phyloP scores from a whole-genome alignment of 92 coral and sea anemone species.

The Palythoa grandis region DNA sequence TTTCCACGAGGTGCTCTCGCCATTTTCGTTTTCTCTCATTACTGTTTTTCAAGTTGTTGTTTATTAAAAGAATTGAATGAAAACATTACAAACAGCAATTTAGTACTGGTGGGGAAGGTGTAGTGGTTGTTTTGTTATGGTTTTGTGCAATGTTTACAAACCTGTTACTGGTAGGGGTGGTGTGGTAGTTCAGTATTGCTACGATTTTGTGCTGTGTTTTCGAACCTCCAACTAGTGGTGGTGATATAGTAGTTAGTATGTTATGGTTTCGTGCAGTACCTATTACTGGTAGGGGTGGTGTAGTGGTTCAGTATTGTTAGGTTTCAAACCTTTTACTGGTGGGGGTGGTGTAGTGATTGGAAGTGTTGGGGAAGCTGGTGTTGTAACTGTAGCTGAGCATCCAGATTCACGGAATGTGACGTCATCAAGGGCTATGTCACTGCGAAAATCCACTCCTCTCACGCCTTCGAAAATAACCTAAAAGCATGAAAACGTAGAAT shows the following conservation, averaged over 20 bases:
- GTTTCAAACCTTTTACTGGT: slow-evolving; percentile 36
- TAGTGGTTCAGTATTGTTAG: neutral
- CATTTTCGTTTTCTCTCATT: no score
- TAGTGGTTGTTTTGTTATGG: no score
- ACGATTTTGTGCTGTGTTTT: neutral
- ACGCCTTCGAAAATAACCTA: slow-evolving; percentile 41
- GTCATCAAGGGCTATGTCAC: slow-evolving; percentile 43
- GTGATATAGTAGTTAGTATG: slow-evolving; percentile 15
- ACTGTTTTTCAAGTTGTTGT: no score
- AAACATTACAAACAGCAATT: no score
- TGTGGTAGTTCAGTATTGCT: neutral
- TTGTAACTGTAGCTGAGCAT: neutral
- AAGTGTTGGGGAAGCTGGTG: slow-evolving; percentile 16
- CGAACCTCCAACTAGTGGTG: slow-evolving; percentile 20
- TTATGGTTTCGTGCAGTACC: neutral
- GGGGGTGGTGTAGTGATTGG: slow-evolving; percentile 29
- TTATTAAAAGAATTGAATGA: no score
- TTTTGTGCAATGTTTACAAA: neutral
- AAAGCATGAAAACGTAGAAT: neutral
- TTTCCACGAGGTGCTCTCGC: no score
- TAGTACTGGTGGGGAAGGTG: no score
- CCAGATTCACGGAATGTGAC: slow-evolving; percentile 18
- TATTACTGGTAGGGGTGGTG: neutral
- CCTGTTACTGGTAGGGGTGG: neutral
- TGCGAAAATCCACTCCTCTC: slow-evolving; percentile 41